Conservation (phyloP, 1,140 invertebrate genomes). For the Ceratina australensis region DNA sequence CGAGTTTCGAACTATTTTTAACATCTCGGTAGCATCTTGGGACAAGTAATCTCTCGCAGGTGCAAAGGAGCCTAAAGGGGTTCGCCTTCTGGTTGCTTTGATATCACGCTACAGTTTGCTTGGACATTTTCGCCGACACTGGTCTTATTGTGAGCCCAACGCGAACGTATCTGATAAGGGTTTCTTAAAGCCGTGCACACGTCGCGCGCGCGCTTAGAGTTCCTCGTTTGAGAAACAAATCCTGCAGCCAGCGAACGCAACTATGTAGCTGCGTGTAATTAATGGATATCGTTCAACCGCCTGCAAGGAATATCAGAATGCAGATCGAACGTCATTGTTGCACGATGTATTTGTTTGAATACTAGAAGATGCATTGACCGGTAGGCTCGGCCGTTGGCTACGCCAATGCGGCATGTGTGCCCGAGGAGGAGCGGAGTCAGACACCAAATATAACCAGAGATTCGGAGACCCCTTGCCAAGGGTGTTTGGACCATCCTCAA, state of each 20-base stretch:
- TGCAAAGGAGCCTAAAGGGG: background rate
- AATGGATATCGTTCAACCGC: no score
- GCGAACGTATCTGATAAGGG: slow-evolving; percentile 6
- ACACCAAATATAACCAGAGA: slow-evolving; percentile 76
- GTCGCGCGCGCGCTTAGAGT: no score
- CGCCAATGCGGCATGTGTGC: slow-evolving; percentile 69
- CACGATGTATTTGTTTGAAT: background rate
- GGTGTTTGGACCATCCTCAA: slow-evolving; percentile 74
- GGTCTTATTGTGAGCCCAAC: slow-evolving; percentile 7
- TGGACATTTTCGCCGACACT: slow-evolving; percentile 21
- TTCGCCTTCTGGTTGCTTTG: slow-evolving; percentile 4
- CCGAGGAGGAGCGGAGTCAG: slow-evolving; percentile 63
- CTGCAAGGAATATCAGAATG: no score
- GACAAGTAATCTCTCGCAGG: slow-evolving; percentile 33
- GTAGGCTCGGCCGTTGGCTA: slow-evolving; percentile 44
- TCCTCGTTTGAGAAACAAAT: no score
- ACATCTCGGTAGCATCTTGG: no score
- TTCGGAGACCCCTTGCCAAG: slow-evolving; percentile 75
- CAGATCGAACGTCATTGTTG: background rate
- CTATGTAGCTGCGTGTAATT: no score
- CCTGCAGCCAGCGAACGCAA: no score
- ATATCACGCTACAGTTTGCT: slow-evolving; percentile 1
- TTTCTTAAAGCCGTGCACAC: background rate
- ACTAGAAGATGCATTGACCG: slow-evolving; percentile 23
- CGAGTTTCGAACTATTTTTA: no score